These are phyloP conservation scores for Metacarcinus magister DNA, from an alignment of 2,888 invertebrate species.

Conservation along the genomic window DNA sequence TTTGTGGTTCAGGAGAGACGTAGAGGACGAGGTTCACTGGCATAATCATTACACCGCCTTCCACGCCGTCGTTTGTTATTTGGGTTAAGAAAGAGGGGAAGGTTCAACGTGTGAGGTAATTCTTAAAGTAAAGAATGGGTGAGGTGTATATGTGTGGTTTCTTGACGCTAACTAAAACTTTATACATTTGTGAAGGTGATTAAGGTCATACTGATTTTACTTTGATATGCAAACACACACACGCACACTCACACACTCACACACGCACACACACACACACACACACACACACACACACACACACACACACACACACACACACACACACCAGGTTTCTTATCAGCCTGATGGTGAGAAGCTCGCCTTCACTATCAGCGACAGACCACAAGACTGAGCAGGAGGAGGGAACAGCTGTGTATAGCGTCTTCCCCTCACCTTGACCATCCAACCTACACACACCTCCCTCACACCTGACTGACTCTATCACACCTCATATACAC, in stretches of 20 bases:
- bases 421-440: neutral
- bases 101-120: neutral
- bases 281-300: no score
- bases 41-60: conserved; percentile 26
- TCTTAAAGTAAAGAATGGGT: neutral
- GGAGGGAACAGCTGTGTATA: neutral
- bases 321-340: neutral
- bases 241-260: conserved; percentile 23
- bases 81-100: neutral
- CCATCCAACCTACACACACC: neutral
- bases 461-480: neutral
- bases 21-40: neutral
- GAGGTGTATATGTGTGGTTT: neutral
- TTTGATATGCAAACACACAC: neutral
- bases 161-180: neutral
- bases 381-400: neutral
- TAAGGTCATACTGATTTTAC: neutral
- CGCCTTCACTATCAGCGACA: conserved; percentile 8
- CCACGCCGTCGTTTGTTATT: neutral
- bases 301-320: no score
- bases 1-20: neutral
- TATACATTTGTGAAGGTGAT: neutral
- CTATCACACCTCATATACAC: neutral
- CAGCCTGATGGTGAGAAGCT: neutral
- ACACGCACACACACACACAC: neutral